Percentiles rank a stretch among this genome's conserved stretches.
These are phyloP conservation scores for Pollachius pollachius DNA, from an alignment of 2,113 vertebrate species.

Conservation along the genomic window DNA sequence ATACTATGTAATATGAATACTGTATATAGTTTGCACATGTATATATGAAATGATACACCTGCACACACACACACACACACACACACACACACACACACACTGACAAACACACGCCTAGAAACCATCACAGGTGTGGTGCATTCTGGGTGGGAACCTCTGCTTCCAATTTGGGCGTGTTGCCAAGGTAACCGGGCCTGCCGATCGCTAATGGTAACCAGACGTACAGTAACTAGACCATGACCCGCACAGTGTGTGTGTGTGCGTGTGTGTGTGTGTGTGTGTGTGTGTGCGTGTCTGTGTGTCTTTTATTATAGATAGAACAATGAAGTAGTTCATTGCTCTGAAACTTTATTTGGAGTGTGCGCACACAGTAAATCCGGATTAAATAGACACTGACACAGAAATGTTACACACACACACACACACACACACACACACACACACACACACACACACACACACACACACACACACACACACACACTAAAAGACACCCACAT, in stretches of 20 bases:
- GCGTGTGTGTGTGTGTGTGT: slow-evolving; percentile 9
- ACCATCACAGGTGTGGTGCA: slow-evolving; percentile 3
- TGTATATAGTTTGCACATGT: not conserved
- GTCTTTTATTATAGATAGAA: not conserved
- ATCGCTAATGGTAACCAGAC: slow-evolving; percentile 9
- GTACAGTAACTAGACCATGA: slow-evolving; percentile 15
- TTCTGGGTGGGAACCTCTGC: slow-evolving; percentile 12
- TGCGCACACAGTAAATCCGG: too few species aligned
- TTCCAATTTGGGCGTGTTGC: slow-evolving; percentile 9
- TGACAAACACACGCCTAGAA: slow-evolving; percentile 2
- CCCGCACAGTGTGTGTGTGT: not conserved
- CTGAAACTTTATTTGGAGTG: too few species aligned
- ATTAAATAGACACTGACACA: too few species aligned
- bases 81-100: slow-evolving; percentile 11
- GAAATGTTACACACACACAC: too few species aligned
- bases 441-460: too few species aligned
- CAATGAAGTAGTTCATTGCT: too few species aligned
- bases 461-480: too few species aligned
- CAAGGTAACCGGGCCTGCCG: not conserved
- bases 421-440: too few species aligned
- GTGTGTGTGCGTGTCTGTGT: slow-evolving; percentile 1
- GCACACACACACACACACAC: slow-evolving; percentile 5
- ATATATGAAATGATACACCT: not conserved
- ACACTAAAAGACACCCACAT: too few species aligned
- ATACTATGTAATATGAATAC: not conserved